Evolutionary conservation across 1,140 invertebrate species (phyloP).

Genomic region (Magallana gigas): DNA sequence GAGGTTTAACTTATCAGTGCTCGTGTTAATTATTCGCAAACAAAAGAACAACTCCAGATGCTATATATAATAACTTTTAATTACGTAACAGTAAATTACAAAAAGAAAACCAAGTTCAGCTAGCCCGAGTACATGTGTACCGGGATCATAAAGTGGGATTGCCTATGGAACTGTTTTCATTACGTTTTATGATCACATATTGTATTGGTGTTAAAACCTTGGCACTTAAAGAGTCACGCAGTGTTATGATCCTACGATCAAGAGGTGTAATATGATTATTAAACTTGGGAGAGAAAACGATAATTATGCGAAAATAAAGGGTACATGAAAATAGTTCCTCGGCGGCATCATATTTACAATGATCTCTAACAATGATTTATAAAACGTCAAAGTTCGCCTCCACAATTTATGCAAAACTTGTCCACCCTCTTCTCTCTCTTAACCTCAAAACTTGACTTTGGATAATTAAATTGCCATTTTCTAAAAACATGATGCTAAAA

Average conservation of each 20-base stretch:
- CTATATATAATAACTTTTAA: constrained; percentile 9
- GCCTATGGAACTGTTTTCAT: neutral
- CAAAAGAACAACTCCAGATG: neutral
- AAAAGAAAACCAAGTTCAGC: constrained; percentile 6
- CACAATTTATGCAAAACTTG: no score
- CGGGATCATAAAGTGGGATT: neutral
- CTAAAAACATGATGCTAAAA: no score
- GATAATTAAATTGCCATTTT: no score
- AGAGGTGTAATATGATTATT: neutral
- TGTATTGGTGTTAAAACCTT: neutral
- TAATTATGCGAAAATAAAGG: constrained; percentile 13
- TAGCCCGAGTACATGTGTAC: neutral
- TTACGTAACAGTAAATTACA: constrained; percentile 27
- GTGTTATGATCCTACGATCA: neutral
- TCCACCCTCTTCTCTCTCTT: no score
- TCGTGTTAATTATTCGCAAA: no score
- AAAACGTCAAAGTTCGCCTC: no score
- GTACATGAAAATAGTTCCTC: neutral
- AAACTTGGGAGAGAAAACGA: neutral
- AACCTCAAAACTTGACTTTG: no score
- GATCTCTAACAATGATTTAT: constrained; percentile 14
- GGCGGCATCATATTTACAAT: neutral
- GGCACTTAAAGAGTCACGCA: neutral
- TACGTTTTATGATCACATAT: constrained; percentile 1
- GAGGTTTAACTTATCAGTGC: no score